Evolutionary conservation across 2,113 vertebrate species (phyloP), one percentile per base, ranked within the genome.

Genomic region (Sylvietta virens): DNA sequence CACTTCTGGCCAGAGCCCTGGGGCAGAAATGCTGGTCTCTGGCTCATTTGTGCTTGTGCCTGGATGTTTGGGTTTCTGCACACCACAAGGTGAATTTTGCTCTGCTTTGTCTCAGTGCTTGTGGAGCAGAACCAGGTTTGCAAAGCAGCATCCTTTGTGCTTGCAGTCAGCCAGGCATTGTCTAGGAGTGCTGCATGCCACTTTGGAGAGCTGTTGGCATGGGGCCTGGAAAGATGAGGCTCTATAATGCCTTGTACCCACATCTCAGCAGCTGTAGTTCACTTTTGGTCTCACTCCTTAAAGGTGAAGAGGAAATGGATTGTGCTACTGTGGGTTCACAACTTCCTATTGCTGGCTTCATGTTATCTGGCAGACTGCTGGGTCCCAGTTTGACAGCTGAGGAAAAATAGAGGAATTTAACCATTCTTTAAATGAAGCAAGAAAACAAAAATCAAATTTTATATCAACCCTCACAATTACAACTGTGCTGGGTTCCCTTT

Each of bases 341-440:
- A 20, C 30, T 67, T 79, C 48, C 54, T 3, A 0, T 85, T 89
- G 96, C 58, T 97, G 92, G 73, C 81, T 69, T 71, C 79, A 60
- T 26, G 86, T 56, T 79, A 42, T 10, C 53, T 94, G 94, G 58
- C 96, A 98, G 51, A 90, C 69, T 96, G 35, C 47, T 73, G 82
- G 96, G 95, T 44, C 94, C 96, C 93, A 97, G 96, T 91, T 66
- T 97, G 91, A 97, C 58, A 35, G 96, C 96, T 98, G 95, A 92
- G 30, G 13, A 33, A 50, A 70, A 56, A 37, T 1, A 65, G 19
- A 89, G 20, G 24, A 50, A 40, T 83, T 35, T 15, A 45, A n/a
- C 13, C 13, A 15, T 33, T 42, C 9, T 64, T 92, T 64, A 56
- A 35, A n/a, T 50, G 47, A 87, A 86, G 3, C 27, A 84, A 74